These are phyloP conservation scores for Nephrotoma guestfalica DNA, from an alignment of 2,888 invertebrate species.

Conservation along the genomic window DNA sequence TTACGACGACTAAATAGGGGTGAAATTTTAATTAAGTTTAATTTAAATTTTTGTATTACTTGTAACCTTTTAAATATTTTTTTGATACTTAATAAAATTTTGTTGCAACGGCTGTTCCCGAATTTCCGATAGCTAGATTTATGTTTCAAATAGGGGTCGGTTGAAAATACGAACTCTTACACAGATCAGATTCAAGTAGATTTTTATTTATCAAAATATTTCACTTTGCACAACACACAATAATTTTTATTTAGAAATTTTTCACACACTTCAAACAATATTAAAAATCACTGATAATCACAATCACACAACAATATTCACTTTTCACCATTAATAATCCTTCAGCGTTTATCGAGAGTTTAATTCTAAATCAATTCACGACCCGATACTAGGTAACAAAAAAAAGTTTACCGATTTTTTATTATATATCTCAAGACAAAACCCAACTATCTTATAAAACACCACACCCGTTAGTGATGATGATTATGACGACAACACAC, in stretches of 20 bases:
- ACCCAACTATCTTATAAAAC: not conserved
- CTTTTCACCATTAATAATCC: not conserved
- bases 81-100: not conserved
- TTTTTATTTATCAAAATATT: not conserved
- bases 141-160: not conserved
- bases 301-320: not conserved
- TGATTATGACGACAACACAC: constrained; percentile 1
- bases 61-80: not conserved
- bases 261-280: not conserved
- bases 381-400: not conserved
- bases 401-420: not conserved
- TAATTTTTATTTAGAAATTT: not conserved
- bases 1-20: not conserved
- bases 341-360: not conserved
- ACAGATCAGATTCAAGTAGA: not conserved
- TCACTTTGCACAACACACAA: not conserved
- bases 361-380: not conserved
- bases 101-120: not conserved
- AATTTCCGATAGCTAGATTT: not conserved
- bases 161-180: not conserved
- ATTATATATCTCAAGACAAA: not conserved
- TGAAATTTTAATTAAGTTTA: not conserved
- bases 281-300: not conserved
- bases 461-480: constrained; percentile 4
- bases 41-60: not conserved